These are phyloP conservation scores for Callopanchax toddi DNA, from an alignment of 2,113 vertebrate genomes.

Conservation along the genomic window DNA sequence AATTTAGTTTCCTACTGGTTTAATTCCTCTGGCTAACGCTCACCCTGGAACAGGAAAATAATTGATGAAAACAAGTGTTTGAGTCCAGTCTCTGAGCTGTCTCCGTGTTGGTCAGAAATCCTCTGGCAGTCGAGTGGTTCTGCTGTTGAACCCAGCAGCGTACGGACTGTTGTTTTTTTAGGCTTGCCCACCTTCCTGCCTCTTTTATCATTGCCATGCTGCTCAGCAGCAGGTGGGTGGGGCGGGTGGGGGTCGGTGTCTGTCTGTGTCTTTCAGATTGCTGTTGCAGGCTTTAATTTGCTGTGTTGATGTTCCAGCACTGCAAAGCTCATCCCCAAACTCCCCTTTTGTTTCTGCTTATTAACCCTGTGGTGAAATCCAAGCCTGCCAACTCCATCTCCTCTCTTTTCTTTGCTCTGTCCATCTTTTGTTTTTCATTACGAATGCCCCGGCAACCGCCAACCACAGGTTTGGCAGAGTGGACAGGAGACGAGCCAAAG, in stretches of 20 bases:
- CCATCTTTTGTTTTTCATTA: constrained; percentile 47
- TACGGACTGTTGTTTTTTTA: constrained; percentile 1
- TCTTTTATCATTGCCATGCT: constrained; percentile 28
- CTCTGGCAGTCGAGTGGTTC: constrained; percentile 3
- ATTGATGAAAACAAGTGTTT: not conserved
- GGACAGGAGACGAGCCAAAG: constrained; percentile 42
- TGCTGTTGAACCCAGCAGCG: not conserved
- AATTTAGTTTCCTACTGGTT: no score
- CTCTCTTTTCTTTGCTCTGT: constrained; percentile 2
- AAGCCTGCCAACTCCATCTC: not conserved
- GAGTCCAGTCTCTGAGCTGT: not conserved
- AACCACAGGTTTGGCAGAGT: constrained; percentile 57
- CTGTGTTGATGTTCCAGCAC: constrained; percentile 58
- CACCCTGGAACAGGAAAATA: not conserved
- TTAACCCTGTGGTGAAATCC: constrained; percentile 53
- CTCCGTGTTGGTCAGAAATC: not conserved
- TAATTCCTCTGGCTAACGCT: no score
- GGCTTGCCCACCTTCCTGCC: constrained; percentile 17
- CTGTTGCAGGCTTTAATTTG: constrained; percentile 46
- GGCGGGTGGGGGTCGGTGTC: constrained; percentile 21
- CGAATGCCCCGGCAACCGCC: constrained; percentile 44
- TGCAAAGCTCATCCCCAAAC: constrained; percentile 43
- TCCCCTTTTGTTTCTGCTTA: constrained; percentile 64
- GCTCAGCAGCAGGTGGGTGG: constrained; percentile 34
- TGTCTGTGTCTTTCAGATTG: constrained; percentile 54